Evolutionary conservation across 2,888 invertebrate genomes (phyloP).

Genomic region (Julus scanicus): DNA sequence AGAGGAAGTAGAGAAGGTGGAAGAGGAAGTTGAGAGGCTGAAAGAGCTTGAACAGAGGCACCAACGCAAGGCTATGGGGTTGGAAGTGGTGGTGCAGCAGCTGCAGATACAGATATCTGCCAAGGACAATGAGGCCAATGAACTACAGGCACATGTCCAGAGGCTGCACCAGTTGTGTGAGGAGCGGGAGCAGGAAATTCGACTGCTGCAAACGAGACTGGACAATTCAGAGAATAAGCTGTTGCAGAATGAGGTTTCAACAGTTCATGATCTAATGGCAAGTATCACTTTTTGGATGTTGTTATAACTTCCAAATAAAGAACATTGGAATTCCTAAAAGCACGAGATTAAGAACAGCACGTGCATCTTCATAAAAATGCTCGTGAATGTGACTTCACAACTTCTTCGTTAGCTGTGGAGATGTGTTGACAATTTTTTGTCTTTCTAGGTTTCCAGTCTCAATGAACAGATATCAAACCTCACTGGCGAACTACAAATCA

Average conservation of each 20-base stretch:
- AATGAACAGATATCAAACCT: constrained; percentile 34
- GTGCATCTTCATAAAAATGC: no score
- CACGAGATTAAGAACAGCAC: no score
- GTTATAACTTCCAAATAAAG: no score
- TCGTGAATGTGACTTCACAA: no score
- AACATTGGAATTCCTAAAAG: no score
- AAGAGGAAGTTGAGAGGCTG: neutral
- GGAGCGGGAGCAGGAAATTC: neutral
- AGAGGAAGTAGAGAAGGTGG: no score
- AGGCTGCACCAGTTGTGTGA: neutral
- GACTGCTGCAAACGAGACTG: neutral
- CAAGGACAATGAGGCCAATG: neutral
- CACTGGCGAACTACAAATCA: neutral
- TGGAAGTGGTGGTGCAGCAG: constrained; percentile 54
- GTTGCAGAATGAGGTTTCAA: neutral
- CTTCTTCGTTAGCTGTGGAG: neutral
- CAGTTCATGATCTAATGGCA: neutral
- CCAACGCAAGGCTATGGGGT: constrained; percentile 50
- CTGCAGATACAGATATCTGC: constrained; percentile 21
- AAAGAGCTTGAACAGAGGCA: constrained; percentile 51
- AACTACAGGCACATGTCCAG: neutral
- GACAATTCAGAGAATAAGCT: neutral
- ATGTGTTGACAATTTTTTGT: neutral
- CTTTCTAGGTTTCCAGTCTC: constrained; percentile 9
- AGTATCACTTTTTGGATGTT: neutral